Conservation (phyloP, 2,113 vertebrate species). For the Mus spicilegus region DNA sequence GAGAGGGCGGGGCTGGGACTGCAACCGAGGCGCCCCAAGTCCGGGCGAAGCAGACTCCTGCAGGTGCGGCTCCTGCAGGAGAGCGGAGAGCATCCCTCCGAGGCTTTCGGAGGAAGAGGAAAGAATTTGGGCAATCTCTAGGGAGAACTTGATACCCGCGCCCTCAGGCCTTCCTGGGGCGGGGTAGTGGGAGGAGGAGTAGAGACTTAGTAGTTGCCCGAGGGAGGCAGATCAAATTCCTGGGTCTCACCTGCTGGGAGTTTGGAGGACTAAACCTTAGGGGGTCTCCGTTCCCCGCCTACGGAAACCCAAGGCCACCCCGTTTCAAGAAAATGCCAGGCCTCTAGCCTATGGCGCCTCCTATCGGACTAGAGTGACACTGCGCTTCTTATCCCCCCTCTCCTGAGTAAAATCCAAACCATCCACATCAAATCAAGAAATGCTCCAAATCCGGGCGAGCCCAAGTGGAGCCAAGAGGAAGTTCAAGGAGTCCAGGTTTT, state of each 20-base stretch:
- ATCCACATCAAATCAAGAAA: constrained; percentile 29
- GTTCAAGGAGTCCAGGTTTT: constrained; percentile 73
- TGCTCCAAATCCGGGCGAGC: constrained; percentile 30
- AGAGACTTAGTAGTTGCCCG: neutral
- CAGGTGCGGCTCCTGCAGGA: neutral
- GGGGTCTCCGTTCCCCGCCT: neutral
- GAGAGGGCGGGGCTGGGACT: constrained; percentile 57
- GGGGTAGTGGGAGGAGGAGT: neutral
- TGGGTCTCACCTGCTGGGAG: constrained; percentile 47
- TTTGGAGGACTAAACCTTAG: neutral
- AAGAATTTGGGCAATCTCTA: neutral
- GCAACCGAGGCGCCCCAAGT: constrained; percentile 54
- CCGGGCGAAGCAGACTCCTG: neutral
- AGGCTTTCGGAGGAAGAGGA: neutral
- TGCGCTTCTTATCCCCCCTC: neutral
- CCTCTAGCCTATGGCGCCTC: constrained; percentile 34
- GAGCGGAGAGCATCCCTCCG: neutral
- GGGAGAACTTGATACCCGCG: neutral
- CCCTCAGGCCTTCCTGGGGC: neutral
- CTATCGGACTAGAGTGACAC: constrained; percentile 2
- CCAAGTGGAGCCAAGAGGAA: constrained; percentile 36
- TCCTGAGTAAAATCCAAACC: constrained; percentile 38
- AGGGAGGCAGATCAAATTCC: neutral
- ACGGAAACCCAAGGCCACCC: neutral
- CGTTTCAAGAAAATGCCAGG: neutral